Percentiles rank a stretch among this genome's conserved stretches.
Conservation (phyloP, 2,888 invertebrate genomes). For the Philonicus albiceps region DNA sequence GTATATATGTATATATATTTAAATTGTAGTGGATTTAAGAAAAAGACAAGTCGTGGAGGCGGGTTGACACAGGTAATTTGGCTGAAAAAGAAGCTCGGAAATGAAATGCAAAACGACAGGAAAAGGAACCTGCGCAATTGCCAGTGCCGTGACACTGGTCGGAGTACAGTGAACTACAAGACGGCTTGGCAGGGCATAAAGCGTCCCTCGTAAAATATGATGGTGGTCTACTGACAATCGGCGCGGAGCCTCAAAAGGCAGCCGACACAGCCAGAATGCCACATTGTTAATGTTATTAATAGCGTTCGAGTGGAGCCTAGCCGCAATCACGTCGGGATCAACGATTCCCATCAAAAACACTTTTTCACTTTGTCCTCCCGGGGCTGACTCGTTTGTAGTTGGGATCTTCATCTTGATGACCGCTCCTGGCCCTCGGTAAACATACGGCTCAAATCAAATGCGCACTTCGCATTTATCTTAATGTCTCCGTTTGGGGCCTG, state of each 20-base stretch:
- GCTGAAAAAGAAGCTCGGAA: background rate
- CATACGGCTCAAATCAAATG: slow-evolving; percentile 29
- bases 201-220: slow-evolving; percentile 30
- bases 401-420: slow-evolving; percentile 40
- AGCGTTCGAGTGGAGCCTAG: slow-evolving; percentile 31
- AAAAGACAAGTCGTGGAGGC: background rate
- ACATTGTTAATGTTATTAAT: slow-evolving; percentile 39
- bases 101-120: background rate
- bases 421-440: slow-evolving; percentile 23
- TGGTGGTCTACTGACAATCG: slow-evolving; percentile 37
- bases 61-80: background rate
- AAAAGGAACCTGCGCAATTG: slow-evolving; percentile 28
- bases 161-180: slow-evolving; percentile 6
- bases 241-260: slow-evolving; percentile 32
- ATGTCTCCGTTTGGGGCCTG: slow-evolving; percentile 7
- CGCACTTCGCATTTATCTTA: slow-evolving; percentile 36
- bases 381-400: background rate
- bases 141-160: background rate
- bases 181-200: background rate
- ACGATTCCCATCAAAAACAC: slow-evolving; percentile 49
- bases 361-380: slow-evolving; percentile 31
- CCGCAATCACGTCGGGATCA: slow-evolving; percentile 47
- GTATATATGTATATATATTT: background rate
- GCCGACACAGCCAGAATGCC: slow-evolving; percentile 20
- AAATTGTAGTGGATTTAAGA: background rate